phyloP scores from a whole-genome alignment of 2,797 vertebrate genomes.

The Enteromius paludinosus region DNA sequence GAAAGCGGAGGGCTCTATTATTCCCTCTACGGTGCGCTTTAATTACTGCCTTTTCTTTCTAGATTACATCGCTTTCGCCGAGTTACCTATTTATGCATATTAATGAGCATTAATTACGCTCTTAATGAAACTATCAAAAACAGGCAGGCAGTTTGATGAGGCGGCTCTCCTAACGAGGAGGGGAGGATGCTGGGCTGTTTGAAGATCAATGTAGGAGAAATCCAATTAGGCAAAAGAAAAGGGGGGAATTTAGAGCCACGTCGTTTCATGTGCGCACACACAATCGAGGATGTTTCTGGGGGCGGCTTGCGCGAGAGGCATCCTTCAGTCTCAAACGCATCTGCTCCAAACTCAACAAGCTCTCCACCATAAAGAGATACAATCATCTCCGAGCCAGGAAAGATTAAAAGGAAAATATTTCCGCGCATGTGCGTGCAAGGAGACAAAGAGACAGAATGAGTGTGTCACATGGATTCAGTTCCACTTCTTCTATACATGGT shows the following conservation, averaged over 20 bases:
- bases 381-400: slow-evolving; percentile 59
- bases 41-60: slow-evolving; percentile 76
- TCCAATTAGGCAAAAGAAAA: slow-evolving; percentile 81
- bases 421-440: background rate
- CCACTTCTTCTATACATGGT: background rate
- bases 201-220: slow-evolving; percentile 83
- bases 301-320: slow-evolving; percentile 56
- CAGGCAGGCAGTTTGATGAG: slow-evolving; percentile 75
- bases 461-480: background rate
- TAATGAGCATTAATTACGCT: slow-evolving; percentile 84
- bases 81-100: slow-evolving; percentile 79
- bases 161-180: slow-evolving; percentile 67
- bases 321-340: slow-evolving; percentile 68
- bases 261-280: slow-evolving; percentile 70
- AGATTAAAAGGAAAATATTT: slow-evolving; percentile 25
- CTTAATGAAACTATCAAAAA: slow-evolving; percentile 85
- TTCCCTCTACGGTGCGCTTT: slow-evolving; percentile 71
- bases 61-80: slow-evolving; percentile 71
- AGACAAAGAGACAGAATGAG: background rate
- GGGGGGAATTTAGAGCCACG: slow-evolving; percentile 71
- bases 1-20: slow-evolving; percentile 69
- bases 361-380: slow-evolving; percentile 61
- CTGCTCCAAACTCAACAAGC: slow-evolving; percentile 70
- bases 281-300: slow-evolving; percentile 55
- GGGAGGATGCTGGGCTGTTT: slow-evolving; percentile 70